These are phyloP conservation scores for Petroica traversi DNA, from an alignment of 2,113 vertebrate species.

Conservation along the genomic window DNA sequence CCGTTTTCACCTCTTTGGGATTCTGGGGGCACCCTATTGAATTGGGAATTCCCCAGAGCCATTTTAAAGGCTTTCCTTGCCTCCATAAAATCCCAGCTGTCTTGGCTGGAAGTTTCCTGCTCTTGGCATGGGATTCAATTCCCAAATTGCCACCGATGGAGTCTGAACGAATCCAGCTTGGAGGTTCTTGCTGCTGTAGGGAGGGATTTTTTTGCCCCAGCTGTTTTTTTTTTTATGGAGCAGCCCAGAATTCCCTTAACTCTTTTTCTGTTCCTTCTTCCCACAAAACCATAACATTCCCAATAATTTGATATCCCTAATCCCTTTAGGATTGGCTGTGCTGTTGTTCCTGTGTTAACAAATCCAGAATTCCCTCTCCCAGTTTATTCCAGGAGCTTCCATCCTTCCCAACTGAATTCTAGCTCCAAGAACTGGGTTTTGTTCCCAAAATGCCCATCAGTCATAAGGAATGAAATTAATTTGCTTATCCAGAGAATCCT, in stretches of 20 bases:
- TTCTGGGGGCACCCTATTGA: background rate
- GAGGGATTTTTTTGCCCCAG: background rate
- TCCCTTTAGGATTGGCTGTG: background rate
- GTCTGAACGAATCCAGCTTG: background rate
- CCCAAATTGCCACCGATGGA: background rate
- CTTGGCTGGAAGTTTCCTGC: background rate
- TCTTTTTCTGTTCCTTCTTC: background rate
- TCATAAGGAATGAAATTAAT: background rate
- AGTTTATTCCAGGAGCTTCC: background rate
- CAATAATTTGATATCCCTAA: background rate
- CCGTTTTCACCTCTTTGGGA: background rate
- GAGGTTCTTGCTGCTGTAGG: background rate
- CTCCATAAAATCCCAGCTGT: conserved; percentile 6
- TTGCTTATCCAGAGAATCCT: background rate
- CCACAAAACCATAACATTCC: background rate
- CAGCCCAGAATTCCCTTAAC: background rate
- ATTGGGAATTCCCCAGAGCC: background rate
- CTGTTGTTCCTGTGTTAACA: background rate
- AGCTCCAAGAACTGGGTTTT: background rate
- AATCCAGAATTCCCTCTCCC: background rate
- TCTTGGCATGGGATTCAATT: background rate
- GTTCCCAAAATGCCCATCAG: background rate
- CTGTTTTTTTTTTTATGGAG: background rate
- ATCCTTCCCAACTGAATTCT: background rate
- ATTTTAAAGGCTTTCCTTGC: background rate